Base-by-base conservation (phyloP, 2,797 vertebrate species). In the Tenualosa thibaudeaui region DNA sequence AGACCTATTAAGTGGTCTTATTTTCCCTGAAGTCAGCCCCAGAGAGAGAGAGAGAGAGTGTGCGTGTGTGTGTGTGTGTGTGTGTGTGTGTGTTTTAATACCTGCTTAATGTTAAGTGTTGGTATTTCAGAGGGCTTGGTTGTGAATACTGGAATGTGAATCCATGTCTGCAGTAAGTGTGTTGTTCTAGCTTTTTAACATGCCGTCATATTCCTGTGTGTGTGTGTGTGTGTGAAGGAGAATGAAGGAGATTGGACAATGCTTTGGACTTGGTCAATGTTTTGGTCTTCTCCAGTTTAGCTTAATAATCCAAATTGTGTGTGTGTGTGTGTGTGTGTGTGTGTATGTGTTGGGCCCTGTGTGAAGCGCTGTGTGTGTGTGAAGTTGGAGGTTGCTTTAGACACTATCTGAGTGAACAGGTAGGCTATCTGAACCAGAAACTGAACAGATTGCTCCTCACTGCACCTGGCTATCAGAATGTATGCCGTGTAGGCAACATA, bases 261-360 rank as follows among this genome's bases (percentile, higher is more conserved):
- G 62, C 62, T 26, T 65, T 31, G 62, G 24, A 31, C 62, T 12
- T 26, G 7, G 31, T 26, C 60, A 65, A 26, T 65, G 24, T 62
- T 62, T 62, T 26, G 60, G 54, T 62, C 22, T 62, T 62, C 58
- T 62, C n/a, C 58, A 62, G n/a, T 62, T 15, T 62, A 62, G 58
- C 58, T 24, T 24, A 24, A 62, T 24, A 3, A 62, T 62, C 54
- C 17, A 5, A 56, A 56, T 24, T 62, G 22, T 65, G 31, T 22
- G 56, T 62, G 56, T 86, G 82, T 83, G 58, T 75, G 68, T 58
- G 24, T 58, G 51, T 12, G 6, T 56, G 81, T 26, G 12, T 56
- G 51, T 54, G 12, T 56, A 24, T 54, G 9, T 82, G 17, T 56
- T 51, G 50, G 50, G 50, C 7, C 50, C 50, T 51, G 60, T 26